Conservation (phyloP, 2,797 vertebrate genomes). For the Toxotes lorentzi region DNA sequence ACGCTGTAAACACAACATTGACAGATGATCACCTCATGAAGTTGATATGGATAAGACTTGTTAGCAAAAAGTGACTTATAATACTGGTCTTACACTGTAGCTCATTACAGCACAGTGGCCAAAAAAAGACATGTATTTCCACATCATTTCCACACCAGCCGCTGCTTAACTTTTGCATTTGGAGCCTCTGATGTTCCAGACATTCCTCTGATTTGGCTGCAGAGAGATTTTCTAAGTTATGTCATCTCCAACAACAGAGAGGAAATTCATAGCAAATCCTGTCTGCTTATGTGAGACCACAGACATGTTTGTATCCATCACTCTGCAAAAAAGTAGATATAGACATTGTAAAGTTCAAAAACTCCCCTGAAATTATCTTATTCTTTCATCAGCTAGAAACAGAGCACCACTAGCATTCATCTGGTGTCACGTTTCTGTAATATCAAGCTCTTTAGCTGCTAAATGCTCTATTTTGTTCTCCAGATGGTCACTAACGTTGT, state of each 20-base stretch:
- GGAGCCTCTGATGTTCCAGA: conserved; percentile 1
- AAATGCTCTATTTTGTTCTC: too few species aligned
- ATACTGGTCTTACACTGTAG: neutral
- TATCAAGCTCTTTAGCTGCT: neutral
- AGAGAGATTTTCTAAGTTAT: conserved; percentile 19
- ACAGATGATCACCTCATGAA: neutral
- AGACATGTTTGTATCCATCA: neutral
- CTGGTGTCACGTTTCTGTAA: neutral
- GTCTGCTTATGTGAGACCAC: conserved; percentile 4
- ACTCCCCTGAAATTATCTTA: too few species aligned
- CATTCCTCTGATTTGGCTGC: conserved; percentile 24
- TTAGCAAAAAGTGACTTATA: neutral
- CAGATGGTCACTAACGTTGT: neutral
- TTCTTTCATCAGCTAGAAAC: neutral
- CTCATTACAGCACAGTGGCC: neutral
- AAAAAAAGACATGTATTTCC: neutral
- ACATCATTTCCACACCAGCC: neutral
- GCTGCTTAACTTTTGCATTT: neutral
- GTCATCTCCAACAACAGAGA: neutral
- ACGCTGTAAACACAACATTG: neutral
- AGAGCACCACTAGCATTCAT: neutral
- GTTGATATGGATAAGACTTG: neutral
- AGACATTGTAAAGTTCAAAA: neutral
- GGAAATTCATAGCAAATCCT: neutral
- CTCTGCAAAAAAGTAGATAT: conserved; percentile 2